Evolutionary conservation across 1,140 invertebrate species (phyloP).

Genomic region (Zaprionus kolodkinae): DNA sequence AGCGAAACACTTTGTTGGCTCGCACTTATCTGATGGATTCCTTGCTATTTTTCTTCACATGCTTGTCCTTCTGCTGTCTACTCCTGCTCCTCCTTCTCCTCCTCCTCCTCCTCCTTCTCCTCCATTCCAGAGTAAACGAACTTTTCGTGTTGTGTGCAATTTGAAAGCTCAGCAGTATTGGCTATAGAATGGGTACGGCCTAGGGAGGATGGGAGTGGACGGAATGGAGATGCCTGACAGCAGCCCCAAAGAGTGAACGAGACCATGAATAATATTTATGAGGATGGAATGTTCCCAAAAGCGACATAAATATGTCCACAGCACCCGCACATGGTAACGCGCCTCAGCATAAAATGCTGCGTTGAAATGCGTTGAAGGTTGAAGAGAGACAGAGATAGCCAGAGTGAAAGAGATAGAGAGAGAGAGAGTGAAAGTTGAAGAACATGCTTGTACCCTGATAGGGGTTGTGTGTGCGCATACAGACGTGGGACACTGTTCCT

Average conservation of each 20-base stretch:
- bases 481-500: not conserved
- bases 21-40: slow-evolving; percentile 76
- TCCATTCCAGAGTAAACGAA: slow-evolving; percentile 58
- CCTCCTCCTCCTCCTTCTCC: not conserved
- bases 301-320: slow-evolving; percentile 84
- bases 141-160: slow-evolving; percentile 57
- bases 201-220: not conserved
- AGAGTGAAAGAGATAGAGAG: not conserved
- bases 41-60: slow-evolving; percentile 69
- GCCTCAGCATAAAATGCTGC: slow-evolving; percentile 65
- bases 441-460: slow-evolving; percentile 1
- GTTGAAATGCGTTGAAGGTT: slow-evolving; percentile 53
- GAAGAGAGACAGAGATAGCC: not conserved
- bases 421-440: not conserved
- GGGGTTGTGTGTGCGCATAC: slow-evolving; percentile 22
- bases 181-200: slow-evolving; percentile 15
- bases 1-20: slow-evolving; percentile 45
- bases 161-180: slow-evolving; percentile 75
- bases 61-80: slow-evolving; percentile 29
- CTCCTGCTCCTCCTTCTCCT: not conserved
- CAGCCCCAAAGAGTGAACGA: slow-evolving; percentile 65
- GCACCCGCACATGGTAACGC: slow-evolving; percentile 76
- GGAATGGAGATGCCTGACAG: slow-evolving; percentile 12
- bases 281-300: slow-evolving; percentile 83
- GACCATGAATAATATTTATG: slow-evolving; percentile 84